Percentiles rank a stretch among this genome's conserved stretches.
These are phyloP conservation scores for Sebastes steindachneri DNA, from an alignment of 2,797 vertebrate genomes.

Conservation along the genomic window DNA sequence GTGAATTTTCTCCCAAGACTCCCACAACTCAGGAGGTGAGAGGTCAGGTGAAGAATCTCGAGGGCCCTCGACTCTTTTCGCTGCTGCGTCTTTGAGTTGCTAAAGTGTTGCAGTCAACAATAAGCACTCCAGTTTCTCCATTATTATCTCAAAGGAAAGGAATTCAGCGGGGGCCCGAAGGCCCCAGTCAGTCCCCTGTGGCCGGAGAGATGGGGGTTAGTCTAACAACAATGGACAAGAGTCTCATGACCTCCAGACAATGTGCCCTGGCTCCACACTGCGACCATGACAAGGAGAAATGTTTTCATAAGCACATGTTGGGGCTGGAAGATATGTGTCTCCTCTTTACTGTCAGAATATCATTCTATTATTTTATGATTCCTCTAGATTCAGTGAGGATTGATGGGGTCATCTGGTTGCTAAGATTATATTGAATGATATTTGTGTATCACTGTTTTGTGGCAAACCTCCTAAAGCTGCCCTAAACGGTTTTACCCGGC, in stretches of 20 bases:
- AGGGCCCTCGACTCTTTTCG: slow-evolving; percentile 64
- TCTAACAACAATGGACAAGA: slow-evolving; percentile 77
- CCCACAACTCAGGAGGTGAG: slow-evolving; percentile 60
- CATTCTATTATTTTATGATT: slow-evolving; percentile 11
- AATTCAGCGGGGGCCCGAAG: slow-evolving; percentile 74
- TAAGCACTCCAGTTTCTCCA: slow-evolving; percentile 72
- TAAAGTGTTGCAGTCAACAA: slow-evolving; percentile 76
- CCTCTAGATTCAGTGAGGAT: not conserved
- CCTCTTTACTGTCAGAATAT: not conserved
- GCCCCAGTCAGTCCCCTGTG: slow-evolving; percentile 61
- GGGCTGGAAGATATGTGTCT: not conserved
- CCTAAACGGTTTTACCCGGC: slow-evolving; percentile 32
- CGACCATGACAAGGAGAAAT: slow-evolving; percentile 51
- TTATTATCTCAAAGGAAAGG: slow-evolving; percentile 82
- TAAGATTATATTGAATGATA: slow-evolving; percentile 5
- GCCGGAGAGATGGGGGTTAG: slow-evolving; percentile 62
- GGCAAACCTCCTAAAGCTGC: slow-evolving; percentile 35
- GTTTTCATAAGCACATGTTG: slow-evolving; percentile 61
- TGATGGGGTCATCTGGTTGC: not conserved
- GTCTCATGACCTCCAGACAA: slow-evolving; percentile 77
- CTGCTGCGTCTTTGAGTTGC: slow-evolving; percentile 67
- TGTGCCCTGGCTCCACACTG: slow-evolving; percentile 57
- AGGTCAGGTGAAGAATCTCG: slow-evolving; percentile 74
- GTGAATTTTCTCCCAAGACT: slow-evolving; percentile 57
- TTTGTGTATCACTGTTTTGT: slow-evolving; percentile 1